Evolutionary conservation across 2,888 invertebrate genomes (phyloP).

Genomic region (Zootermopsis nevadensis): DNA sequence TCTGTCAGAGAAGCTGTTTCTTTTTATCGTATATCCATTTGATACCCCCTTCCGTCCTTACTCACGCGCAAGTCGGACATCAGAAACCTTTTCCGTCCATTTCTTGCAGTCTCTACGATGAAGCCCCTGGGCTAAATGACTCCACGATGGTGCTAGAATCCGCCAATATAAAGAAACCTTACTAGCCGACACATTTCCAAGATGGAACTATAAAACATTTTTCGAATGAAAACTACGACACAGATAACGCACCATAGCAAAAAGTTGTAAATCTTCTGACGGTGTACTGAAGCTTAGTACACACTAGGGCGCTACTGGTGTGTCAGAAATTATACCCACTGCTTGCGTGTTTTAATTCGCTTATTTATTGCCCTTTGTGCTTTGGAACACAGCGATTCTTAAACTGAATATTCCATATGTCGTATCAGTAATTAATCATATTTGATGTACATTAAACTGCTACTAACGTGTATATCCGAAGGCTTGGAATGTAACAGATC

Average conservation of each 20-base stretch:
- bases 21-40: conserved; percentile 20
- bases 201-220: neutral
- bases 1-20: conserved; percentile 1
- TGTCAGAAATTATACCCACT: too few species aligned
- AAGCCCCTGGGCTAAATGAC: conserved; percentile 3
- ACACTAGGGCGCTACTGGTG: too few species aligned
- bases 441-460: too few species aligned
- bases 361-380: too few species aligned
- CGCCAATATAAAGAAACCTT: neutral
- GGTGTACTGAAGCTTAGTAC: too few species aligned
- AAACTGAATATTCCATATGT: too few species aligned
- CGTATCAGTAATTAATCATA: too few species aligned
- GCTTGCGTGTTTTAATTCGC: too few species aligned
- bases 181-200: neutral
- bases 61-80: conserved; percentile 9
- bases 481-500: too few species aligned
- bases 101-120: neutral
- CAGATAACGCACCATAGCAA: neutral
- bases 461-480: too few species aligned
- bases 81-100: conserved; percentile 11
- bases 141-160: neutral
- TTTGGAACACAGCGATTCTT: too few species aligned
- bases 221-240: neutral
- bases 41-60: neutral
- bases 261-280: too few species aligned